Conservation (phyloP, 2,113 vertebrate species). For the Peromyscus californicus region DNA sequence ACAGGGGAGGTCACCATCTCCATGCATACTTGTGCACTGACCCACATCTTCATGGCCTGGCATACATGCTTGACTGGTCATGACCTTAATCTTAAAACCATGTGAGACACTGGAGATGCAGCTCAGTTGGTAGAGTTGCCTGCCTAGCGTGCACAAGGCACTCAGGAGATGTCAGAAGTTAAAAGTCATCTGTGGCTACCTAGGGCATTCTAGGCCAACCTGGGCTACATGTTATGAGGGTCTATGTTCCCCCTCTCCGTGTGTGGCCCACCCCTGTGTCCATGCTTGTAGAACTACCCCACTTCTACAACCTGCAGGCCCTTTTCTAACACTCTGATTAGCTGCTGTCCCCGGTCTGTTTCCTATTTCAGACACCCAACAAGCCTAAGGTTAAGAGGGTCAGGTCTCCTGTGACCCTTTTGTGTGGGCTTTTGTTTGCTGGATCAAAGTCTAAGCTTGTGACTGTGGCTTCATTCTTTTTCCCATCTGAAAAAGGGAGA, state of each 20-base stretch:
- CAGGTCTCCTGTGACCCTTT: neutral
- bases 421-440: neutral
- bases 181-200: neutral
- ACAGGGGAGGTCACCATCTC: neutral
- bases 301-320: neutral
- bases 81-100: neutral
- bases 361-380: neutral
- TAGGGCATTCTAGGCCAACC: neutral
- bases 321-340: neutral
- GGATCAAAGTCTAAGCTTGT: neutral
- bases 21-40: accelerated
- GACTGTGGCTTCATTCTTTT: neutral
- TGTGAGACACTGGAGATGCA: neutral
- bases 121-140: neutral
- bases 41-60: neutral
- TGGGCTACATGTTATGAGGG: neutral
- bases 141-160: neutral
- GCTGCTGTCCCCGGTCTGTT: neutral
- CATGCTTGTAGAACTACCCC: neutral
- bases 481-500: neutral
- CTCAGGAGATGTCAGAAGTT: neutral
- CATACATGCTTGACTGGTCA: accelerated
- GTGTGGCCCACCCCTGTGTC: neutral
- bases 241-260: neutral
- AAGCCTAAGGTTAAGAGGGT: neutral